Percentiles rank a stretch among this genome's conserved stretches.
Conservation (phyloP, 2,797 vertebrate genomes). For the Halcyon smyrnensis region DNA sequence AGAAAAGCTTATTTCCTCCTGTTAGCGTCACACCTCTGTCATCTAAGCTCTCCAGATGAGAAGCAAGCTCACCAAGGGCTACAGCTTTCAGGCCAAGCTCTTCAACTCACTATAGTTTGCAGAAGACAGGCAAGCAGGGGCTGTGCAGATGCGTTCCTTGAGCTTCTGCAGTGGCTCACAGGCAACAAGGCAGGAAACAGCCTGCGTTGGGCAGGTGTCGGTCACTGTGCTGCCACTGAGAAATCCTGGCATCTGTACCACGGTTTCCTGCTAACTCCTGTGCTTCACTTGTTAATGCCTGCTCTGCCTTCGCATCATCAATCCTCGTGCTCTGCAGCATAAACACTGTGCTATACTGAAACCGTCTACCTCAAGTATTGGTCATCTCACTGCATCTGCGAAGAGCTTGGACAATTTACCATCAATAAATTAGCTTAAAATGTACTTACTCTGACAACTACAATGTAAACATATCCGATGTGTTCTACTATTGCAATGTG, state of each 20-base stretch:
- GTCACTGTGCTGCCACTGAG: background rate
- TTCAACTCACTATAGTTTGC: background rate
- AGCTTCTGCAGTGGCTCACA: background rate
- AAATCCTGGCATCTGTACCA: background rate
- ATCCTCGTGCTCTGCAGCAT: background rate
- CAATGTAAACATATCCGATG: background rate
- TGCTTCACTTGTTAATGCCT: background rate
- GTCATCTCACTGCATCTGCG: background rate
- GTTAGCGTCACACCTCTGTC: background rate
- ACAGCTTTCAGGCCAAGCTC: background rate
- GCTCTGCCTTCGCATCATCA: background rate
- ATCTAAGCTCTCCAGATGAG: background rate
- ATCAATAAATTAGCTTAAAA: background rate
- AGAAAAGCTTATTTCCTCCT: background rate
- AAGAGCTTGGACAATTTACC: background rate
- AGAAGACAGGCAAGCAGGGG: background rate
- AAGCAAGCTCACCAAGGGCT: background rate
- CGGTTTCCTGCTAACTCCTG: background rate
- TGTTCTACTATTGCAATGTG: background rate
- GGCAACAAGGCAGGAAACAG: background rate
- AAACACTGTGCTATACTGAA: background rate
- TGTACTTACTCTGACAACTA: background rate
- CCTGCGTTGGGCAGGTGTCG: background rate
- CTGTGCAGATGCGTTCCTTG: accelerated
- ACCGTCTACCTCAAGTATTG: background rate